These are phyloP conservation scores for Pseudopipra pipra DNA, from an alignment of 2,113 vertebrate genomes.

Conservation along the genomic window DNA sequence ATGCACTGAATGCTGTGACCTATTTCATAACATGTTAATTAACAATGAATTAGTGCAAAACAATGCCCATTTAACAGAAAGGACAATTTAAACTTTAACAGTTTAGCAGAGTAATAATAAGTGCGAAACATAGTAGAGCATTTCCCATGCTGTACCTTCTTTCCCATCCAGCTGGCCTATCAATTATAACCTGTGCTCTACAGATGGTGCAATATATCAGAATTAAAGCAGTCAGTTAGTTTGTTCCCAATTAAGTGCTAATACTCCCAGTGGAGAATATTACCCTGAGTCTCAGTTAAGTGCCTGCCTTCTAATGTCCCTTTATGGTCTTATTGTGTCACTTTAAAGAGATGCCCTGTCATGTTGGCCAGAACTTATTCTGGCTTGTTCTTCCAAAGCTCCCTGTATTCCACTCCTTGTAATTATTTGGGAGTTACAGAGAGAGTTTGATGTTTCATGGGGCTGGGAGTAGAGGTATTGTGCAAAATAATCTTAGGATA, in stretches of 20 bases:
- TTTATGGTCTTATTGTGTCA: not conserved
- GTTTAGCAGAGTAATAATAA: not conserved
- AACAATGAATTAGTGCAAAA: not conserved
- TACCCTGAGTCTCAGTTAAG: conserved; percentile 17
- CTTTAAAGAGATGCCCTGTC: not conserved
- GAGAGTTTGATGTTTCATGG: not conserved
- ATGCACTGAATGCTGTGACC: not conserved
- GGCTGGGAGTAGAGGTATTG: not conserved
- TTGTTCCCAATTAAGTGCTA: conserved; percentile 53
- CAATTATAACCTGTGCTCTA: conserved; percentile 40
- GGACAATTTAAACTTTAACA: conserved; percentile 4
- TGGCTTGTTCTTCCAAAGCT: not conserved
- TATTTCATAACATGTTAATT: not conserved
- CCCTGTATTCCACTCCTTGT: not conserved
- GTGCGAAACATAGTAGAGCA: not conserved
- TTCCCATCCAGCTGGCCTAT: conserved; percentile 52
- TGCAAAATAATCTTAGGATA: not conserved
- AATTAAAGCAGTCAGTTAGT: conserved; percentile 58
- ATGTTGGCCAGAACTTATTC: not conserved
- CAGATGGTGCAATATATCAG: conserved; percentile 65
- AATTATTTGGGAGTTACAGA: not conserved
- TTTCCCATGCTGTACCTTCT: not conserved
- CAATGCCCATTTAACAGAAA: not conserved
- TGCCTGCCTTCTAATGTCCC: not conserved
- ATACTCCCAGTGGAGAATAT: conserved; percentile 36